These are phyloP conservation scores for Byasa hedistus DNA, from an alignment of 2,888 invertebrate species.

Conservation along the genomic window DNA sequence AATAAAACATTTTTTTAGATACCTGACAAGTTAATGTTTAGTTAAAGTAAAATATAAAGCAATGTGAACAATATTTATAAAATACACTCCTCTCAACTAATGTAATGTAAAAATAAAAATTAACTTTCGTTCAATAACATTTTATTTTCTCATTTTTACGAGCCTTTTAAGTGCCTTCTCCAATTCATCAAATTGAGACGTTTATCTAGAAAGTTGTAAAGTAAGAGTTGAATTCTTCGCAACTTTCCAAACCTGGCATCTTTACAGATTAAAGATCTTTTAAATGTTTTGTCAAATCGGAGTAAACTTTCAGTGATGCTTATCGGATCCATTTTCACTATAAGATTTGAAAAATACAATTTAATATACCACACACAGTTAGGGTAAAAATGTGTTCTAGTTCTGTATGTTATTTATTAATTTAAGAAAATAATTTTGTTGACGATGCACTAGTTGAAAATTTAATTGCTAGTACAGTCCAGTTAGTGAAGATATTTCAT, in stretches of 20 bases:
- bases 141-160: background rate
- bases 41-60: too few relatives aligned
- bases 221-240: background rate
- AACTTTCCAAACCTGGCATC: background rate
- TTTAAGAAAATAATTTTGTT: background rate
- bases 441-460: background rate
- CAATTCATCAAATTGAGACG: conserved; percentile 6
- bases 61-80: too few relatives aligned
- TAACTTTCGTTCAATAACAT: background rate
- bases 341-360: background rate
- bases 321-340: background rate
- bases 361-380: background rate
- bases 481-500: too few relatives aligned
- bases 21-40: too few relatives aligned
- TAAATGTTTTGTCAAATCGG: background rate
- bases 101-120: background rate
- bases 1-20: too few relatives aligned
- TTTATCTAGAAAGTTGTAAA: background rate
- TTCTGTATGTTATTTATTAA: background rate
- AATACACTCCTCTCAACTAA: too few relatives aligned
- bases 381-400: background rate
- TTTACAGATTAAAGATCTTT: background rate
- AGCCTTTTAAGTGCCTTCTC: background rate
- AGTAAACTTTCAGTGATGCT: background rate
- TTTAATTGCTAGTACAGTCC: background rate